A percentile compares a stretch with the other conserved stretches of the same genome.
phyloP scores from a whole-genome alignment of 2,888 invertebrate genomes.

The Aphidius colemani region DNA sequence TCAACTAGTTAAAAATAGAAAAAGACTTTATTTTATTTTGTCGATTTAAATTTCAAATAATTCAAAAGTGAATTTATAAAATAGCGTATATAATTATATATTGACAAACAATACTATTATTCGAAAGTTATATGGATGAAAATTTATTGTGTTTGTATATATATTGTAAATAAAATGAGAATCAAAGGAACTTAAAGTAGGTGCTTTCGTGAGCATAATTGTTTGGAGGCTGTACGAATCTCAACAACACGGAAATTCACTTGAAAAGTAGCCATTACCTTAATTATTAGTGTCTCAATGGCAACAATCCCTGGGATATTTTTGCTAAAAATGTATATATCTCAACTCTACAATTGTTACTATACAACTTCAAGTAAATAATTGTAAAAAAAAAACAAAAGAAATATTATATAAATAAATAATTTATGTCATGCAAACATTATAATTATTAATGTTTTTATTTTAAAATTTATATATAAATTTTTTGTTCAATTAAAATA shows the following conservation, averaged over 20 bases:
- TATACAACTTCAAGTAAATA: neutral
- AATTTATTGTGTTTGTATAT: neutral
- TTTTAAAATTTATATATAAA: neutral
- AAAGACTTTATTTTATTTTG: too few species aligned
- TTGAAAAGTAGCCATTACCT: slow-evolving; percentile 59
- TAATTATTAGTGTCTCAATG: slow-evolving; percentile 55
- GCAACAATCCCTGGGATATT: slow-evolving; percentile 11
- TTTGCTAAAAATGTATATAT: neutral
- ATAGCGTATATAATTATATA: too few species aligned
- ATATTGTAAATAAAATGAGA: slow-evolving; percentile 1
- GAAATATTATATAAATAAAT: neutral
- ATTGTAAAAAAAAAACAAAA: neutral
- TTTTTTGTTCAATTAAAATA: neutral
- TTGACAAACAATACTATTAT: neutral
- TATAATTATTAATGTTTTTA: neutral
- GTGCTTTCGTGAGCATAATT: slow-evolving; percentile 54
- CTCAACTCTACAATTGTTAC: neutral
- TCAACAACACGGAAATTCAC: slow-evolving; percentile 56
- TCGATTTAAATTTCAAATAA: too few species aligned
- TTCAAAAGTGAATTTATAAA: too few species aligned
- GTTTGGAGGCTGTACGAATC: slow-evolving; percentile 43
- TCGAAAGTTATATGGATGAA: neutral
- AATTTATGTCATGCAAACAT: neutral
- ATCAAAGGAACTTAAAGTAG: slow-evolving; percentile 30
- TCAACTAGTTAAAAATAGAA: too few species aligned